A percentile compares a stretch with the other conserved stretches of the same genome.
These are phyloP conservation scores for Phaedon cochleariae DNA, from an alignment of 2,888 invertebrate species.

Conservation along the genomic window DNA sequence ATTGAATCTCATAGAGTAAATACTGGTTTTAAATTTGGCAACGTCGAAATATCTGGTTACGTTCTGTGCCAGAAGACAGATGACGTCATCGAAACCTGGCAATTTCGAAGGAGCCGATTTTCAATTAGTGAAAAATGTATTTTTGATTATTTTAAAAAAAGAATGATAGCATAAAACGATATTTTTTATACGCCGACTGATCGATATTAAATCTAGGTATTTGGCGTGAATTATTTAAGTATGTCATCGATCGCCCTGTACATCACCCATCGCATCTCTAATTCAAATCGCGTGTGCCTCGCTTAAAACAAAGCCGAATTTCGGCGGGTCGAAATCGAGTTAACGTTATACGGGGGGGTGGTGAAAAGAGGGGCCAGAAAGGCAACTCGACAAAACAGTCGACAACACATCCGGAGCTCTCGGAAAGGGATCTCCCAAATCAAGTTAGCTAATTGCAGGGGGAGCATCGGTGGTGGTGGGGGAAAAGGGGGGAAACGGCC, in stretches of 20 bases:
- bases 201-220: no score
- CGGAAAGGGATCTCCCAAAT: constrained; percentile 63
- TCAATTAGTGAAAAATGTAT: no score
- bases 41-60: no score
- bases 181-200: no score
- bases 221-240: no score
- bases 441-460: constrained; percentile 64
- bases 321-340: constrained; percentile 49
- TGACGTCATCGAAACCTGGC: no score
- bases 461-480: constrained; percentile 41
- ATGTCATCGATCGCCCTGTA: neutral
- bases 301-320: constrained; percentile 53
- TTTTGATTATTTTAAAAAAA: no score
- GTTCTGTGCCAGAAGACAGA: no score
- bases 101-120: no score
- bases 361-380: constrained; percentile 29
- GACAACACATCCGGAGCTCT: constrained; percentile 59
- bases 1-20: no score
- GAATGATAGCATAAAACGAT: no score
- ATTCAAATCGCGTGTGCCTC: constrained; percentile 52
- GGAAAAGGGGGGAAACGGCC: constrained; percentile 21
- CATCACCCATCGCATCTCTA: constrained; percentile 37
- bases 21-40: no score
- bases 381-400: constrained; percentile 60
- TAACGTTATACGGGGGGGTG: constrained; percentile 45